Conservation (phyloP, 2,797 vertebrate species). For the Semaprochilodus insignis region DNA sequence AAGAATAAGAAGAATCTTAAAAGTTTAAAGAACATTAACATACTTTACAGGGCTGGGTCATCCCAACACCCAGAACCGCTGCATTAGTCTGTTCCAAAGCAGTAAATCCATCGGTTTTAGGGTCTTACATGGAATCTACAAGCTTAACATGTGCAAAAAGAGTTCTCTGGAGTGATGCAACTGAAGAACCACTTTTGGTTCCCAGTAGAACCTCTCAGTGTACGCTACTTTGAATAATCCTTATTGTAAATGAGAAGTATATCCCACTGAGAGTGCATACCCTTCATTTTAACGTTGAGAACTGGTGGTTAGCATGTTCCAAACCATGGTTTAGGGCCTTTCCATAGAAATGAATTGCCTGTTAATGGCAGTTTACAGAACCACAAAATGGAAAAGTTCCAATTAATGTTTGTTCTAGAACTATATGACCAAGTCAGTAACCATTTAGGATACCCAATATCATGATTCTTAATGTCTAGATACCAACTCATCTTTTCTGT, state of each 20-base stretch:
- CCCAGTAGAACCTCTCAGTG: background rate
- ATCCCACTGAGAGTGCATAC: no score
- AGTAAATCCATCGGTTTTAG: slow-evolving; percentile 24
- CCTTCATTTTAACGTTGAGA: no score
- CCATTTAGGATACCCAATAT: background rate
- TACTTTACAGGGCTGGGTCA: background rate
- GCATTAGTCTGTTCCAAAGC: background rate
- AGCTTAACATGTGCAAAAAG: background rate
- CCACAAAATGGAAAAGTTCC: background rate
- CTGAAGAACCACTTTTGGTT: background rate
- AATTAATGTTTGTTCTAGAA: no score
- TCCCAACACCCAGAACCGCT: background rate
- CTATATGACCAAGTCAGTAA: background rate
- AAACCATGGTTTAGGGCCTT: no score
- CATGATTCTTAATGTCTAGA: background rate
- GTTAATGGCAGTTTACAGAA: background rate
- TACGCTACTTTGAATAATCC: no score
- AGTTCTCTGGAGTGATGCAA: background rate
- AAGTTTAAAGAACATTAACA: background rate
- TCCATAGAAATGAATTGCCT: background rate
- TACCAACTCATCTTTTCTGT: slow-evolving; percentile 15
- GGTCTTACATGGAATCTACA: background rate
- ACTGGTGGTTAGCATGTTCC: no score
- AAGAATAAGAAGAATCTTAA: no score
- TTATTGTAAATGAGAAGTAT: no score